phyloP scores from a whole-genome alignment of 2,888 invertebrate species.

The Phorcus lineatus region DNA sequence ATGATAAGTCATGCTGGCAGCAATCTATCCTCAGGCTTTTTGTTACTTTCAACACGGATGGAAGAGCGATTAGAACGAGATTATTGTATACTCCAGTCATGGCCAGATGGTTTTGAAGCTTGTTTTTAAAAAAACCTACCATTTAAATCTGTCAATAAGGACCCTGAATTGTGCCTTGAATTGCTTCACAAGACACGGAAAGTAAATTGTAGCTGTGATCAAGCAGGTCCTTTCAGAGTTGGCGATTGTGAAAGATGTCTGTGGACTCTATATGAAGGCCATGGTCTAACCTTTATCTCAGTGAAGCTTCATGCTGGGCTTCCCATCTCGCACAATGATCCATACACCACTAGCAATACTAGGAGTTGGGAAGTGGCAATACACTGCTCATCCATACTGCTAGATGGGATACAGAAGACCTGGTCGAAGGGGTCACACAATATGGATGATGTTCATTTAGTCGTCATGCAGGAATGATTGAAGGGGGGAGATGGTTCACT shows the following conservation, averaged over 20 bases:
- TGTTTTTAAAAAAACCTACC: background rate
- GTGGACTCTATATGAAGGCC: background rate
- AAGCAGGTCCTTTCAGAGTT: background rate
- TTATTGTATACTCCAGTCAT: background rate
- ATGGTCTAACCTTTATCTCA: background rate
- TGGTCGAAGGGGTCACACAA: background rate
- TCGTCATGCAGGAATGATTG: background rate
- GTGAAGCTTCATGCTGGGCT: background rate
- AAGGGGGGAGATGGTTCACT: background rate
- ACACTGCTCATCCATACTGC: background rate
- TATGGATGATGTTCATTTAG: conserved; percentile 16
- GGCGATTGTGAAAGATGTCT: background rate
- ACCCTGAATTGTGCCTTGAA: background rate
- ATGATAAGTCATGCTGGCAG: background rate
- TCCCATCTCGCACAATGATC: background rate
- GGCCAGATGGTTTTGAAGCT: background rate
- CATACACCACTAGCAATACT: too few species aligned
- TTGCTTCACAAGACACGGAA: background rate
- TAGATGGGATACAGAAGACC: background rate
- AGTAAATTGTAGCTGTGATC: background rate
- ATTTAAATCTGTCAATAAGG: too few species aligned
- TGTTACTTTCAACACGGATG: conserved; percentile 6
- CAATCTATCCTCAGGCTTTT: background rate
- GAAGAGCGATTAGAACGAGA: background rate
- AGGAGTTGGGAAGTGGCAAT: too few species aligned